phyloP scores from a whole-genome alignment of 2,797 vertebrate genomes.

The Argya squamiceps region DNA sequence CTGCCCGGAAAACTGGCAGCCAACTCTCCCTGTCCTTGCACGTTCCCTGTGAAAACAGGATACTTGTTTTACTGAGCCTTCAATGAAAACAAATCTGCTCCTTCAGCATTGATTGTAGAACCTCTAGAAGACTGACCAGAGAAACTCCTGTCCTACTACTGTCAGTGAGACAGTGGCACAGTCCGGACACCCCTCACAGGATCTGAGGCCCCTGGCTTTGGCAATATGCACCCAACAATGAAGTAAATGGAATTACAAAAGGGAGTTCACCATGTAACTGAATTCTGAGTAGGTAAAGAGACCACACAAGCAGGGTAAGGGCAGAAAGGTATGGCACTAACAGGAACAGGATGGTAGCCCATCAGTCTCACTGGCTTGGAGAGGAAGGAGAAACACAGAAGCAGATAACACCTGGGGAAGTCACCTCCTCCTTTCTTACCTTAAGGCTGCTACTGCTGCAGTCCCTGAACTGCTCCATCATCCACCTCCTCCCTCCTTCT shows the following conservation, averaged over 20 bases:
- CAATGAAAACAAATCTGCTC: neutral
- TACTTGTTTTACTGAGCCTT: neutral
- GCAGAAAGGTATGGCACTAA: neutral
- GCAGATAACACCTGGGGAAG: neutral
- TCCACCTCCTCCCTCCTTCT: neutral
- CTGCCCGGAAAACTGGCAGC: neutral
- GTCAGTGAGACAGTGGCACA: neutral
- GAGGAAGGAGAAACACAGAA: neutral
- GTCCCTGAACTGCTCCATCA: neutral
- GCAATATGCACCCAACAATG: neutral
- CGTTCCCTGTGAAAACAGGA: neutral
- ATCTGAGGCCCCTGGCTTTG: neutral
- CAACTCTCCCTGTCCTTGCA: neutral
- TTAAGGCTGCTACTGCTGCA: neutral
- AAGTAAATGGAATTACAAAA: neutral
- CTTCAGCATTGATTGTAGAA: neutral
- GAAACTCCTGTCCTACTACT: neutral
- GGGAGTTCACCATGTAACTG: neutral
- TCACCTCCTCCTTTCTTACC: neutral
- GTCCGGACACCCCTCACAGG: neutral
- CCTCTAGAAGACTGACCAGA: neutral
- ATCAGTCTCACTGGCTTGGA: neutral
- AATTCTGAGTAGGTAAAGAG: neutral
- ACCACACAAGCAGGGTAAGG: neutral
- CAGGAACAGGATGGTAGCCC: neutral